Evolutionary conservation across 2,888 invertebrate genomes (phyloP).

Genomic region (Argynnis bischoffii): DNA sequence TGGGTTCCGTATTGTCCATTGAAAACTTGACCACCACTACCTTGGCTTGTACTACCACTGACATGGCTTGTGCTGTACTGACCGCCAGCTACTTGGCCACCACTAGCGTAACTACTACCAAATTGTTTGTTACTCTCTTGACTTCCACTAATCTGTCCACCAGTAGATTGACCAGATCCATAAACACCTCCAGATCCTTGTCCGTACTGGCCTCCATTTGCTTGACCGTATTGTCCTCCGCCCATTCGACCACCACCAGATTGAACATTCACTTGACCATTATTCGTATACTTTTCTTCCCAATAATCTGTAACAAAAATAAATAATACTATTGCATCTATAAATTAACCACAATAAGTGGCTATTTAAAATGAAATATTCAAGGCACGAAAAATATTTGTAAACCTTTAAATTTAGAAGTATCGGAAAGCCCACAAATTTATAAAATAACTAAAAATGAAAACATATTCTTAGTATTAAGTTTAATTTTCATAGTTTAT

Average conservation of each 20-base stretch:
- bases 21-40: slow-evolving; percentile 31
- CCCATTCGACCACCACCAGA: slow-evolving; percentile 25
- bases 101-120: slow-evolving; percentile 22
- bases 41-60: slow-evolving; percentile 32
- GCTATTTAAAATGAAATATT: not conserved
- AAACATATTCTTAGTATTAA: too few species aligned
- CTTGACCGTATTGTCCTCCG: slow-evolving; percentile 32
- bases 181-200: slow-evolving; percentile 39
- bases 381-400: not conserved
- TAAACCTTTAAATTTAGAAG: too few species aligned
- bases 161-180: slow-evolving; percentile 41
- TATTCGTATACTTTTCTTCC: slow-evolving; percentile 43
- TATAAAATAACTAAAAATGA: too few species aligned
- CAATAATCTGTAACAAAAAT: slow-evolving; percentile 45
- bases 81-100: slow-evolving; percentile 41
- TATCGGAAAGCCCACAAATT: too few species aligned
- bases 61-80: slow-evolving; percentile 39
- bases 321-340: not conserved
- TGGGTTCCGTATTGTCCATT: slow-evolving; percentile 45
- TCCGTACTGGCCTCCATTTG: slow-evolving; percentile 35
- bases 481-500: too few species aligned
- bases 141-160: slow-evolving; percentile 24
- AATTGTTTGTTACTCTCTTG: slow-evolving; percentile 28
- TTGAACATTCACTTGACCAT: slow-evolving; percentile 37
- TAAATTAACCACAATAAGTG: too few species aligned